phyloP scores from a whole-genome alignment of 2,113 vertebrate species.

The Colius striatus region DNA sequence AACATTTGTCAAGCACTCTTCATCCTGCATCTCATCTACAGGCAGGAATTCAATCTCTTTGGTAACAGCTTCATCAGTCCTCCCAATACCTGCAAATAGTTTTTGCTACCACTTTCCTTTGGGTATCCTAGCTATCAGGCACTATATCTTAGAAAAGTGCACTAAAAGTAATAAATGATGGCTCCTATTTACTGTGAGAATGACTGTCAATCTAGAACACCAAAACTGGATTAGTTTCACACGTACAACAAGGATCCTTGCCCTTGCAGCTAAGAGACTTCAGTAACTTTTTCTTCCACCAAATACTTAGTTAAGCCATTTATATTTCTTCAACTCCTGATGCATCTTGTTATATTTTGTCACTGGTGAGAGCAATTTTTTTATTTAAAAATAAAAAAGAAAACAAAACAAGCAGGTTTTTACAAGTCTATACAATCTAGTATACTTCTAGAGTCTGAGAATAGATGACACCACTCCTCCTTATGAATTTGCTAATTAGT shows the following conservation, averaged over 20 bases:
- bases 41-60: neutral
- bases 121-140: neutral
- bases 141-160: neutral
- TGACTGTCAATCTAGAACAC: neutral
- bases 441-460: neutral
- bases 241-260: neutral
- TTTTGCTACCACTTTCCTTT: neutral
- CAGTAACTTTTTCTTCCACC: neutral
- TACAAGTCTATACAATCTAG: neutral
- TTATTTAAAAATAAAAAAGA: neutral
- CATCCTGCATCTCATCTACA: neutral
- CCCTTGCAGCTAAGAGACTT: neutral
- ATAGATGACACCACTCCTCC: neutral
- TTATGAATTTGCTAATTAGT: neutral
- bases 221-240: neutral
- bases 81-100: neutral
- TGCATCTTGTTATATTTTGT: neutral
- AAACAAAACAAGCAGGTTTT: neutral
- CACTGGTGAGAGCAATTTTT: neutral
- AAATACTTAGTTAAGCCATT: neutral
- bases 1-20: neutral
- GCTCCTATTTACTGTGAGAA: neutral
- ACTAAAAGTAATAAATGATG: neutral
- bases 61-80: neutral
- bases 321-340: neutral